Percentiles rank a stretch among this genome's conserved stretches.
These are phyloP conservation scores for Grapholita molesta DNA, from an alignment of 1,140 invertebrate genomes.

Conservation along the genomic window DNA sequence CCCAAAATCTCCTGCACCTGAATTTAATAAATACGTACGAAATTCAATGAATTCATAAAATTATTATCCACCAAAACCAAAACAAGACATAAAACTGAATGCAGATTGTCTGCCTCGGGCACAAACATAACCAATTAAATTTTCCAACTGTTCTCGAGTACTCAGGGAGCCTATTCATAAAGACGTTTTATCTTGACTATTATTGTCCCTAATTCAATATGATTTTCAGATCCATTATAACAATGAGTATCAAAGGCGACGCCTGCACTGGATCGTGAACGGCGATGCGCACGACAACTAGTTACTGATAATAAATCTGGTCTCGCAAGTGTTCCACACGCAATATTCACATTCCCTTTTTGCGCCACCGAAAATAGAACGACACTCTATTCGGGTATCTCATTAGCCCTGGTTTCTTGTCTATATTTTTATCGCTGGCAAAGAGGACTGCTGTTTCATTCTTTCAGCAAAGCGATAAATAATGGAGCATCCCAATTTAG, in stretches of 20 bases:
- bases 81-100: slow-evolving; percentile 5
- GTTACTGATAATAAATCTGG: background rate
- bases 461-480: slow-evolving; percentile 23
- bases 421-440: slow-evolving; percentile 10
- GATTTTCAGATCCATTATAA: background rate
- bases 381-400: slow-evolving; percentile 26
- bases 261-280: background rate
- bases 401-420: slow-evolving; percentile 28
- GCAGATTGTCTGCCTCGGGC: background rate
- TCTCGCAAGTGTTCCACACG: slow-evolving; percentile 23
- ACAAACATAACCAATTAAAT: background rate
- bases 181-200: background rate
- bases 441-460: slow-evolving; percentile 20
- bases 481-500: slow-evolving; percentile 25
- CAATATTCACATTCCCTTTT: slow-evolving; percentile 41
- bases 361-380: slow-evolving; percentile 30
- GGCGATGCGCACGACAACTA: background rate
- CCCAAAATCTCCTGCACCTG: too few relatives aligned
- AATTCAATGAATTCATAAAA: background rate
- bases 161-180: background rate
- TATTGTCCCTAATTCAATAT: background rate
- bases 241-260: background rate
- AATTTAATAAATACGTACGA: background rate
- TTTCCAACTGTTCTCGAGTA: background rate
- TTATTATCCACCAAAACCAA: background rate